A percentile compares a stretch with the other conserved stretches of the same genome.
Evolutionary conservation across 2,888 invertebrate genomes (phyloP).

Genomic region (Clostera curtula): DNA sequence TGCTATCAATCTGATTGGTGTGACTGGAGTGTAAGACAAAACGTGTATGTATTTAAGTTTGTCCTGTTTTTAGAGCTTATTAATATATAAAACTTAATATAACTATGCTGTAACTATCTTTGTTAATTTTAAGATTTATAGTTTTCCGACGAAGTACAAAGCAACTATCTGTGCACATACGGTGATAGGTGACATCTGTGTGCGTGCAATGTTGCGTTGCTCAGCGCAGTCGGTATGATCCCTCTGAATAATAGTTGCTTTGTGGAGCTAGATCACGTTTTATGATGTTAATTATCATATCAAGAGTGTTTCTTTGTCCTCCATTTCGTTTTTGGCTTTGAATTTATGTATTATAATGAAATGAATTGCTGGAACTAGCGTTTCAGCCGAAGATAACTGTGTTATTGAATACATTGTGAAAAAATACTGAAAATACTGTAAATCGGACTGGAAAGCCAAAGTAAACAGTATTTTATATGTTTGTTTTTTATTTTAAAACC

Average conservation of each 20-base stretch:
- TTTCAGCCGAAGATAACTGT: slow-evolving; percentile 62
- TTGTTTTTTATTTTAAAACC: slow-evolving; percentile 36
- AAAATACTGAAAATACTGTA: slow-evolving; percentile 66
- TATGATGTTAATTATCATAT: too few species aligned
- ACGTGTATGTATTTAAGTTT: slow-evolving; percentile 64
- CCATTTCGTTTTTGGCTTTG: slow-evolving; percentile 43
- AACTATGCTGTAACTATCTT: slow-evolving; percentile 69
- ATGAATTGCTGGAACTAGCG: slow-evolving; percentile 50
- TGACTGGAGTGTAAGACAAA: slow-evolving; percentile 57
- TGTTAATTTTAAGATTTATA: slow-evolving; percentile 64
- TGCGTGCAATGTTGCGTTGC: too few species aligned
- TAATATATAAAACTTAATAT: slow-evolving; percentile 66
- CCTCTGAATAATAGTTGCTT: too few species aligned
- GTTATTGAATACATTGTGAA: slow-evolving; percentile 64
- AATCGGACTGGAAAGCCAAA: slow-evolving; percentile 73
- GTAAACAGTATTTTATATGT: slow-evolving; percentile 72
- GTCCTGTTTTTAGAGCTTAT: slow-evolving; percentile 72
- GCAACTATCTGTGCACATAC: too few species aligned
- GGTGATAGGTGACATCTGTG: too few species aligned
- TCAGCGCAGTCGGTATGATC: too few species aligned
- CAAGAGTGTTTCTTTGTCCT: slow-evolving; percentile 22
- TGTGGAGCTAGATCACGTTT: too few species aligned
- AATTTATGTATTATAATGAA: slow-evolving; percentile 57
- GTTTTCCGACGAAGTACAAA: slow-evolving; percentile 39
- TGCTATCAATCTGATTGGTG: slow-evolving; percentile 61